Conservation (phyloP, 2,888 invertebrate genomes). For the Lypha dubia region DNA sequence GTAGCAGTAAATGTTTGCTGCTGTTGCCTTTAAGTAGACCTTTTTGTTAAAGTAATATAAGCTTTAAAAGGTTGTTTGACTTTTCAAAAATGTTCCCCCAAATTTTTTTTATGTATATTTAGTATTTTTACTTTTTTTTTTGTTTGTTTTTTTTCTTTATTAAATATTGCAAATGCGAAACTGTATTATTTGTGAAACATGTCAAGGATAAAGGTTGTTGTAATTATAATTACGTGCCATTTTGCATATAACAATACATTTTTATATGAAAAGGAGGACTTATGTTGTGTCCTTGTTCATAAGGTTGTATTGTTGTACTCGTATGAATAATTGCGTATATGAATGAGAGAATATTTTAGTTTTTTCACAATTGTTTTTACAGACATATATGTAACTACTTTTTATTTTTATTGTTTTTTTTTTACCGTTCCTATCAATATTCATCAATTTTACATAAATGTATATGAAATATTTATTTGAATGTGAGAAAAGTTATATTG, state of each 20-base stretch:
- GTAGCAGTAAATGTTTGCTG: too few relatives aligned
- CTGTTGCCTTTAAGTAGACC: too few relatives aligned
- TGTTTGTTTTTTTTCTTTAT: too few relatives aligned
- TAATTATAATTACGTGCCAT: slow-evolving; percentile 61
- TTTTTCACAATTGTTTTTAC: slow-evolving; percentile 23
- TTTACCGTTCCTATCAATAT: slow-evolving; percentile 31
- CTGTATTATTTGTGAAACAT: slow-evolving; percentile 41
- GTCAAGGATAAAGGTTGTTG: slow-evolving; percentile 62
- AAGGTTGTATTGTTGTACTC: slow-evolving; percentile 13
- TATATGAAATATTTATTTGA: background rate
- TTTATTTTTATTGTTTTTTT: background rate
- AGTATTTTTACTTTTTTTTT: background rate
- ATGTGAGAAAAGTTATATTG: background rate
- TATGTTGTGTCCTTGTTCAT: background rate
- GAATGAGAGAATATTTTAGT: slow-evolving; percentile 4
- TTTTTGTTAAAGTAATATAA: background rate
- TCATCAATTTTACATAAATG: slow-evolving; percentile 18
- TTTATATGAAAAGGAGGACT: slow-evolving; percentile 21
- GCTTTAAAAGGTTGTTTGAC: background rate
- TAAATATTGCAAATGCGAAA: background rate
- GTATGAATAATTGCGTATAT: slow-evolving; percentile 5
- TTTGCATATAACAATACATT: slow-evolving; percentile 19
- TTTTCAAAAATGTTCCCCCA: background rate
- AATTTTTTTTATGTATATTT: background rate
- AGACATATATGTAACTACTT: slow-evolving; percentile 23